Percentiles rank a stretch among this genome's conserved stretches.
Conservation (phyloP, 2,113 vertebrate species). For the Petromus typicus region DNA sequence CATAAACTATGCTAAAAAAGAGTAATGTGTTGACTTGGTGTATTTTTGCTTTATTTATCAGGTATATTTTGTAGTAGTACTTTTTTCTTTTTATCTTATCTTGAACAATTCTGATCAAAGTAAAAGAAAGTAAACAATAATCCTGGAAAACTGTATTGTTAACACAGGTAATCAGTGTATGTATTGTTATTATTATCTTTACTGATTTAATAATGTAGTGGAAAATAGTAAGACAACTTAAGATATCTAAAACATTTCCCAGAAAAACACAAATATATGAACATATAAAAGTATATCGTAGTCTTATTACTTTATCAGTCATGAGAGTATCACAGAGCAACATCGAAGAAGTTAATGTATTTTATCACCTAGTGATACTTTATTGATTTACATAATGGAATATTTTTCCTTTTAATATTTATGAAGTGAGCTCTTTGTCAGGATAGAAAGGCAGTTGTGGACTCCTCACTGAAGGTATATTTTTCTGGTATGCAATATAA, state of each 20-base stretch:
- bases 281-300: neutral
- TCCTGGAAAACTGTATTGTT: neutral
- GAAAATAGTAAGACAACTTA: slow-evolving; percentile 29
- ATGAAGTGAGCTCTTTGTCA: neutral
- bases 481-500: slow-evolving; percentile 45
- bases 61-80: neutral
- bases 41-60: slow-evolving; percentile 35
- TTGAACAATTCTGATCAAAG: slow-evolving; percentile 48
- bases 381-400: neutral
- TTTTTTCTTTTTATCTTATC: slow-evolving; percentile 43
- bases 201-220: slow-evolving; percentile 33
- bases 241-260: neutral
- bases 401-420: slow-evolving; percentile 22
- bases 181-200: neutral
- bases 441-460: slow-evolving; percentile 1
- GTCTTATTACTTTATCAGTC: neutral
- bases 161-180: neutral
- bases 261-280: slow-evolving; percentile 11
- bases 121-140: neutral
- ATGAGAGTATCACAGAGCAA: neutral
- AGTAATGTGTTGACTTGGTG: neutral
- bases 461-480: slow-evolving; percentile 80
- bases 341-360: neutral
- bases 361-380: slow-evolving; percentile 24
- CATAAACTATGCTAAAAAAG: neutral